Evolutionary conservation across 2,888 invertebrate genomes (phyloP), one percentile per base, ranked within the genome.

Genomic region (Drosophila kokeensis): DNA sequence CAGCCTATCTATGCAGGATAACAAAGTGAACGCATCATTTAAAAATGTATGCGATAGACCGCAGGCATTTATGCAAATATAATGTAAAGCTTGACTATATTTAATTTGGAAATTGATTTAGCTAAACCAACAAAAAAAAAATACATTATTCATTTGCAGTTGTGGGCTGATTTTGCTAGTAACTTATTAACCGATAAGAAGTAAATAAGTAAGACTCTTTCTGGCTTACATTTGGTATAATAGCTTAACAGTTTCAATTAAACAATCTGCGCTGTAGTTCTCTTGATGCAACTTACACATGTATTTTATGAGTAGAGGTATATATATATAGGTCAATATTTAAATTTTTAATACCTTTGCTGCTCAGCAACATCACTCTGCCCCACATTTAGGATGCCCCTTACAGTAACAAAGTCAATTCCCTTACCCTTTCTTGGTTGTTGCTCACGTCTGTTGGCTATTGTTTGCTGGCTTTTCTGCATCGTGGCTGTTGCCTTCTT

Each of bases 381-480:
- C 50, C 18, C 29, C 42, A 65, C 5, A 24, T 24, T 36, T 24
- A 36, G 10, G 4, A 36, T 34, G 58, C 48, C 34, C 34, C 32
- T 42, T 36, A 18, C 27, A 18, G 32, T 34, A 21, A 11, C 49
- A 21, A 8, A 21, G 15, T 34, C 27, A n/a, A 18, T 29, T 45
- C 10, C 21, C 29, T 24, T 29, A 21, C 27, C 30, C 48, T 32
- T 49, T 24, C 6, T 18, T n/a, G 13, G 11, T 6, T 15, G 24
- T 40, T 50, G 54, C 40, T 32, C 64, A 42, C 55, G 45, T 65
- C 55, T 61, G 69, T 63, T 66, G 72, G 58, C 54, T 50, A 70
- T 76, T 87, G 81, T 81, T 42, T 85, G 76, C 73, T 85, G 85
- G 65, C 81, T 73, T 79, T 81, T 82, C 64, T 80, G 65, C 52